Percentiles rank a stretch among this genome's conserved stretches.
These are phyloP conservation scores for Poicephalus meyeri DNA, from an alignment of 2,113 vertebrate genomes.

Conservation along the genomic window DNA sequence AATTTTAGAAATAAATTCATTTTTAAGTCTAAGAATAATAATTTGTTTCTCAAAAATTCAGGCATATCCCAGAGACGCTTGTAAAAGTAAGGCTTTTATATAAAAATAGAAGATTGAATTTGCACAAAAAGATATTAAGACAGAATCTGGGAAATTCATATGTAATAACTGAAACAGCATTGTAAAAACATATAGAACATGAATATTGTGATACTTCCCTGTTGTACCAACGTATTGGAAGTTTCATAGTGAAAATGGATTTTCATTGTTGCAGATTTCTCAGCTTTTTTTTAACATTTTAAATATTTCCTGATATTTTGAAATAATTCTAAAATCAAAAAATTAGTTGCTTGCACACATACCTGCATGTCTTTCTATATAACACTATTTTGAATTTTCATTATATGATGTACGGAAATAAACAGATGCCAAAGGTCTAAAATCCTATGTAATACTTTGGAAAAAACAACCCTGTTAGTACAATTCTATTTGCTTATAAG, in stretches of 20 bases:
- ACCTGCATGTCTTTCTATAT: background rate
- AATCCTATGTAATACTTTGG: background rate
- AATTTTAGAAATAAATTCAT: background rate
- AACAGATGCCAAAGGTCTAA: background rate
- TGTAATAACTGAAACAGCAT: background rate
- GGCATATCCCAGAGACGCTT: background rate
- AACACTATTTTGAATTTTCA: background rate
- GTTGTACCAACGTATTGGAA: background rate
- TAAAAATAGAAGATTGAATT: slow-evolving; percentile 55
- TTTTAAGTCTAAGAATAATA: slow-evolving; percentile 37
- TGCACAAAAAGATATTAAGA: slow-evolving; percentile 41
- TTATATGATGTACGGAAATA: background rate
- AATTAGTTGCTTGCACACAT: background rate
- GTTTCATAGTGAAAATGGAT: background rate
- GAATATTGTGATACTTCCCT: background rate
- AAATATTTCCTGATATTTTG: background rate
- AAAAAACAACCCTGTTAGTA: background rate
- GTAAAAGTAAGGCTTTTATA: slow-evolving; percentile 44
- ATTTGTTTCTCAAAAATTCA: slow-evolving; percentile 23
- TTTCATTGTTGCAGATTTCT: background rate
- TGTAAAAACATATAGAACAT: background rate
- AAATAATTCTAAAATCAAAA: background rate
- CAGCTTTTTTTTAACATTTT: background rate
- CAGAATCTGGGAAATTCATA: background rate
- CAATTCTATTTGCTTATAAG: background rate